Conservation (phyloP, 2,113 vertebrate species). For the Solea senegalensis region DNA sequence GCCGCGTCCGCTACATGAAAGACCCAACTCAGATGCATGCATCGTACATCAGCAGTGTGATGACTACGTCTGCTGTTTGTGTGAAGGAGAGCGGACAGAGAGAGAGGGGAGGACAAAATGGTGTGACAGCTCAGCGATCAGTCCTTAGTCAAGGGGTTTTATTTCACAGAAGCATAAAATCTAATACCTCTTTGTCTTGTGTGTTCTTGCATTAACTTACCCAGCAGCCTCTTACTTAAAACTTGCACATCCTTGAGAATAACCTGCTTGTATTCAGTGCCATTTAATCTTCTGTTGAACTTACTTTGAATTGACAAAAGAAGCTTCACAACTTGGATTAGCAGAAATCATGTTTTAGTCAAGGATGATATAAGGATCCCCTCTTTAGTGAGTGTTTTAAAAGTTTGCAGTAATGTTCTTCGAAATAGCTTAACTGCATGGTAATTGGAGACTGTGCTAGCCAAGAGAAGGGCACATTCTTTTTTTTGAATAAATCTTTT, state of each 20-base stretch:
- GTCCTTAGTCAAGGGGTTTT: constrained; percentile 31
- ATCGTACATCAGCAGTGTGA: constrained; percentile 1
- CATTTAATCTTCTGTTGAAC: constrained; percentile 67
- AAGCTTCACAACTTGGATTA: constrained; percentile 70
- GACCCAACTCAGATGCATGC: constrained; percentile 3
- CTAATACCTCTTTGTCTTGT: constrained; percentile 21
- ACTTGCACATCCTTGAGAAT: constrained; percentile 71
- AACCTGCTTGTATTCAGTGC: constrained; percentile 74
- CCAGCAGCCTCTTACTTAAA: constrained; percentile 50
- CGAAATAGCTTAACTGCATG: constrained; percentile 77
- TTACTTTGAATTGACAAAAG: constrained; percentile 78
- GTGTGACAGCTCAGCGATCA: constrained; percentile 43
- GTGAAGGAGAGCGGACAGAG: constrained; percentile 1
- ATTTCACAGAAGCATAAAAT: constrained; percentile 37
- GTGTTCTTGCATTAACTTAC: constrained; percentile 59
- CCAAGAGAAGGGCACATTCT: constrained; percentile 57
- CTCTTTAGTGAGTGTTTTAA: constrained; percentile 64
- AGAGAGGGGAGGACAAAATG: background rate
- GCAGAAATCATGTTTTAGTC: constrained; percentile 83
- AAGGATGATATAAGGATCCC: constrained; percentile 74
- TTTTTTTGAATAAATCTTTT: constrained; percentile 70
- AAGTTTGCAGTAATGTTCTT: constrained; percentile 67
- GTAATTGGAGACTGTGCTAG: constrained; percentile 75
- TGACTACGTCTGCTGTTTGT: constrained; percentile 38
- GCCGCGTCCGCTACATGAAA: constrained; percentile 43